Percentiles rank a stretch among this genome's conserved stretches.
Evolutionary conservation across 2,888 invertebrate genomes (phyloP).

Genomic region (Cataglyphis albicans): DNA sequence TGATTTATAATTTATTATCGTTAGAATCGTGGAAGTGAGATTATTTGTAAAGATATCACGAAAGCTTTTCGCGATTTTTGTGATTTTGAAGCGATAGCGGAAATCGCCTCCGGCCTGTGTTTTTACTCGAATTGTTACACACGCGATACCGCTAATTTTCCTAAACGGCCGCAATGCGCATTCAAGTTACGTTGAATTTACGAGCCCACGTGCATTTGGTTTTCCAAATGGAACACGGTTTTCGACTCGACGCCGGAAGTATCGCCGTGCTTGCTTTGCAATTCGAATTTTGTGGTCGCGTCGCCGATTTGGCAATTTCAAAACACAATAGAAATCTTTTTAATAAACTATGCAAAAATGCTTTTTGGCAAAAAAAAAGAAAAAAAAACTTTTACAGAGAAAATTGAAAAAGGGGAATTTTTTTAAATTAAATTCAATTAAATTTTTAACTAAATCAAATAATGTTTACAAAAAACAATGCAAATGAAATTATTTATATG

Average conservation of each 20-base stretch:
- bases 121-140: conserved; percentile 9
- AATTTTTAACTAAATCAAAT: background rate
- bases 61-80: background rate
- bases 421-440: too few species aligned
- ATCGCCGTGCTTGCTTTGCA: conserved; percentile 68
- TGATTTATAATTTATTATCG: background rate
- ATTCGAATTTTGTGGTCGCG: conserved; percentile 63
- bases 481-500: conserved; percentile 6
- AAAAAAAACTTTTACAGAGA: background rate
- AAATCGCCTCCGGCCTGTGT: background rate
- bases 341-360: conserved; percentile 30
- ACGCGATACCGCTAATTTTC: conserved; percentile 45
- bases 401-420: background rate
- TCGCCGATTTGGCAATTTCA: conserved; percentile 57
- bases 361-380: background rate
- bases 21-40: conserved; percentile 33
- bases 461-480: background rate
- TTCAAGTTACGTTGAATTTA: conserved; percentile 61
- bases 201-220: conserved; percentile 61
- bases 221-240: conserved; percentile 66
- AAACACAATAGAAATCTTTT: conserved; percentile 41
- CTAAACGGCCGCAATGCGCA: conserved; percentile 30
- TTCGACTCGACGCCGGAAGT: conserved; percentile 62
- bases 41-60: conserved; percentile 50
- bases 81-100: background rate